These are phyloP conservation scores for Tetropium fuscum DNA, from an alignment of 2,888 invertebrate genomes.

Conservation along the genomic window DNA sequence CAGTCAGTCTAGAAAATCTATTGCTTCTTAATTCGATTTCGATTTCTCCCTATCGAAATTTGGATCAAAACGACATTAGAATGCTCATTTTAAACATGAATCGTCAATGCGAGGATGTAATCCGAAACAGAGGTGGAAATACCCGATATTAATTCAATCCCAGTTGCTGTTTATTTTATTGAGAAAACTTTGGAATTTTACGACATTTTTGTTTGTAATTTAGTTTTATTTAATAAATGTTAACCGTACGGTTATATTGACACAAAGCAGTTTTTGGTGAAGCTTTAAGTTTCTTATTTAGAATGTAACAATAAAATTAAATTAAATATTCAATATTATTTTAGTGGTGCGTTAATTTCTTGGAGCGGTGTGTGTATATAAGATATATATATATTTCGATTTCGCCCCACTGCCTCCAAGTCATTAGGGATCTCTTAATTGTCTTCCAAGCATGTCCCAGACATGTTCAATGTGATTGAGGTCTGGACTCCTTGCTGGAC, in stretches of 20 bases:
- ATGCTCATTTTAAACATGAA: neutral
- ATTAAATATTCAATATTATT: neutral
- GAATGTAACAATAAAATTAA: neutral
- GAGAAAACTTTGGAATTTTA: neutral
- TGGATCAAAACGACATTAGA: conserved; percentile 7
- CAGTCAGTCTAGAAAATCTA: no score
- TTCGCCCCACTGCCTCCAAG: no score
- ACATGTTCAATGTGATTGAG: no score
- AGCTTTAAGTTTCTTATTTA: neutral
- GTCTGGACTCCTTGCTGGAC: no score
- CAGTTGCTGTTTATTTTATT: neutral
- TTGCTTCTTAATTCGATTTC: no score
- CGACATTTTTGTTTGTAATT: neutral
- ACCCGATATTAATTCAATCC: conserved; percentile 1
- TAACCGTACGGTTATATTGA: neutral
- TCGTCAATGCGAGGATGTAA: conserved; percentile 6
- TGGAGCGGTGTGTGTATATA: neutral
- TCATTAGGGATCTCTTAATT: no score
- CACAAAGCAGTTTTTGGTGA: neutral
- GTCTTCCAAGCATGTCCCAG: no score
- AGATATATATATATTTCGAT: no score
- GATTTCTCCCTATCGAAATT: conserved; percentile 9
- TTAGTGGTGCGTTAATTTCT: neutral
- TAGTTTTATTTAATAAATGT: neutral
- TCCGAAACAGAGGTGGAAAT: conserved; percentile 6